These are phyloP conservation scores for Trematocara marginatum DNA, from an alignment of 2,113 vertebrate genomes.

Conservation along the genomic window DNA sequence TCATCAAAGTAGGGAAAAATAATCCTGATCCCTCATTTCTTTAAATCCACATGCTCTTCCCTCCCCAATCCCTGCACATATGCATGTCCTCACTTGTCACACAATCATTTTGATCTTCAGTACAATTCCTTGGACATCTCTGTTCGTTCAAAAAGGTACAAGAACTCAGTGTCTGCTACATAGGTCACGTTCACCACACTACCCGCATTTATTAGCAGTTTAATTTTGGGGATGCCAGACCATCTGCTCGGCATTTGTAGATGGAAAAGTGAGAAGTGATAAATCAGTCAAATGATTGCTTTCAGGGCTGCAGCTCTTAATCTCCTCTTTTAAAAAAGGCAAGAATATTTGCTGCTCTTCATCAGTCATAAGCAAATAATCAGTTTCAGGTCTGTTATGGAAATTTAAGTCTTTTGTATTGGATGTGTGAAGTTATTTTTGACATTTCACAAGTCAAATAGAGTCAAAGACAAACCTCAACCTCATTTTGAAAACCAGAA, in stretches of 20 bases:
- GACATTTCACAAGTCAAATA: not conserved
- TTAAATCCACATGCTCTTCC: not conserved
- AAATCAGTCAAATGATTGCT: conserved; percentile 50
- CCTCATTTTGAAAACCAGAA: not conserved
- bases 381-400: not conserved
- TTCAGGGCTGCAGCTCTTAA: conserved; percentile 21
- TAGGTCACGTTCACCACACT: conserved; percentile 41
- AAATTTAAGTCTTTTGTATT: not conserved
- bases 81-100: conserved; percentile 25
- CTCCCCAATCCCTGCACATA: not conserved
- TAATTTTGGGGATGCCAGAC: conserved; percentile 55
- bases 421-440: fast-evolving
- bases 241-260: conserved; percentile 69
- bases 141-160: conserved; percentile 4
- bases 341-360: conserved; percentile 1
- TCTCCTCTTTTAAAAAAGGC: conserved; percentile 9
- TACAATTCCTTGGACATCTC: not conserved
- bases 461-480: not conserved
- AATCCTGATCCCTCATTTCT: not conserved
- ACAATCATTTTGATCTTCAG: conserved; percentile 30
- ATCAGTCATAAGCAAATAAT: conserved; percentile 16
- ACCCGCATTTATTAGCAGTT: conserved; percentile 58
- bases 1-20: not conserved
- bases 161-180: not conserved
- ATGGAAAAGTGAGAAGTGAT: conserved; percentile 41